Conservation (phyloP, 2,113 vertebrate species). For the Neodon shergylaensis region DNA sequence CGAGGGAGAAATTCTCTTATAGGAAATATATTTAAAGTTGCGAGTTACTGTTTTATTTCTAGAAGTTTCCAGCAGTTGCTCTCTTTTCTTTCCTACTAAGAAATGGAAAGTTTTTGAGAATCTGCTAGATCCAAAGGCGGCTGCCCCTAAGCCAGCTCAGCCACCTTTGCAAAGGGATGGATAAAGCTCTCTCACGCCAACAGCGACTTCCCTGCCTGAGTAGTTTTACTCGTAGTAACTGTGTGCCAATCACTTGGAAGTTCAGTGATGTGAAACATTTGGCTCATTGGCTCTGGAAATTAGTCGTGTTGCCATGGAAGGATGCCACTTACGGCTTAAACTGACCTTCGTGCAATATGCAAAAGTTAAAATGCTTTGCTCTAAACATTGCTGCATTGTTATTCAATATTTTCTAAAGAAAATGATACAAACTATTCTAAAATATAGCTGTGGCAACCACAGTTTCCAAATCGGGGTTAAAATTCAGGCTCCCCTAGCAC, state of each 20-base stretch:
- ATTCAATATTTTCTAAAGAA: background rate
- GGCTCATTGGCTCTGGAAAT: background rate
- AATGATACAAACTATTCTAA: conserved; percentile 1
- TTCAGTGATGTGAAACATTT: background rate
- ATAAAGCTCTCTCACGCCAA: background rate
- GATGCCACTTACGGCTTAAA: background rate
- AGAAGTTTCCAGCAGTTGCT: background rate
- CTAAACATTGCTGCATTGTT: background rate
- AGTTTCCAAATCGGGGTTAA: conserved; percentile 29
- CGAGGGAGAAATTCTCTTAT: background rate
- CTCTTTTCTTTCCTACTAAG: background rate
- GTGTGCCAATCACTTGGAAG: background rate
- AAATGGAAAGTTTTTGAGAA: background rate
- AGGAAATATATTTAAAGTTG: background rate
- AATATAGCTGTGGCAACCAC: background rate
- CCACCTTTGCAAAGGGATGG: background rate
- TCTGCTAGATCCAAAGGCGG: background rate
- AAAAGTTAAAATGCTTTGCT: conserved; percentile 26
- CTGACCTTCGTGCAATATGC: background rate
- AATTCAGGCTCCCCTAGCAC: background rate
- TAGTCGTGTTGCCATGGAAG: background rate
- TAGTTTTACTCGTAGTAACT: background rate
- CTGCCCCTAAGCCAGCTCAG: background rate
- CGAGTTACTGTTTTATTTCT: background rate
- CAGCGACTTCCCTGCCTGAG: background rate